A percentile compares a stretch with the other conserved stretches of the same genome.
Evolutionary conservation across 2,113 vertebrate genomes (phyloP).

Genomic region (Hippopotamus amphibius): DNA sequence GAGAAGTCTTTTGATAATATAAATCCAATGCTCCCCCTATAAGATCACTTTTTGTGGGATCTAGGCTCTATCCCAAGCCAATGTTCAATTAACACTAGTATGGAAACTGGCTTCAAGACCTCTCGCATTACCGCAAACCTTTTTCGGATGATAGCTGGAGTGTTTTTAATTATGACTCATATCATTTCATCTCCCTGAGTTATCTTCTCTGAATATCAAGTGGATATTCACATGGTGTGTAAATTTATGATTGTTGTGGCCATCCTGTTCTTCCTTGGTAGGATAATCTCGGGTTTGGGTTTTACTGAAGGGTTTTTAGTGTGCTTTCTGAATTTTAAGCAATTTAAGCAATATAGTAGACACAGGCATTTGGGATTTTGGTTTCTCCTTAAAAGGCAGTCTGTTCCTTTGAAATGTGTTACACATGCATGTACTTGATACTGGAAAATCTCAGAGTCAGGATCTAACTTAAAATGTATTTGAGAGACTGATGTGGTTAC

Average conservation of each 20-base stretch:
- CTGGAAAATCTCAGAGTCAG: neutral
- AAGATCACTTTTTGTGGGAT: neutral
- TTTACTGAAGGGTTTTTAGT: constrained; percentile 68
- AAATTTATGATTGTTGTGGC: constrained; percentile 62
- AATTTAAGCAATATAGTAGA: constrained; percentile 60
- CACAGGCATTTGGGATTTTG: constrained; percentile 48
- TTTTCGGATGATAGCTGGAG: constrained; percentile 61
- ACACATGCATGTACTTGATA: neutral
- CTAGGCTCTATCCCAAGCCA: neutral
- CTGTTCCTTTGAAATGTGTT: constrained; percentile 59
- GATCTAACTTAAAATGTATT: neutral
- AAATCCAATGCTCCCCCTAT: neutral
- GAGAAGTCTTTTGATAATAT: constrained; percentile 65
- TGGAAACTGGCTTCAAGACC: constrained; percentile 56
- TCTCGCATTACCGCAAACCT: constrained; percentile 71
- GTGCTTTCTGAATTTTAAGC: constrained; percentile 58
- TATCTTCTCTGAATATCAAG: constrained; percentile 70
- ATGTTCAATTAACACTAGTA: constrained; percentile 16
- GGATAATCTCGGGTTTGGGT: constrained; percentile 62
- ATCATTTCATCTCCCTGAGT: constrained; percentile 59
- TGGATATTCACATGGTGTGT: constrained; percentile 51
- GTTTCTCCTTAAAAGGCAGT: constrained; percentile 43
- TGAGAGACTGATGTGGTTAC: neutral
- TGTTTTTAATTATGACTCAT: constrained; percentile 83
- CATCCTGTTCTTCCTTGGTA: constrained; percentile 70